Evolutionary conservation across 2,113 vertebrate genomes (phyloP).

Genomic region (Microcebus tavaratra): DNA sequence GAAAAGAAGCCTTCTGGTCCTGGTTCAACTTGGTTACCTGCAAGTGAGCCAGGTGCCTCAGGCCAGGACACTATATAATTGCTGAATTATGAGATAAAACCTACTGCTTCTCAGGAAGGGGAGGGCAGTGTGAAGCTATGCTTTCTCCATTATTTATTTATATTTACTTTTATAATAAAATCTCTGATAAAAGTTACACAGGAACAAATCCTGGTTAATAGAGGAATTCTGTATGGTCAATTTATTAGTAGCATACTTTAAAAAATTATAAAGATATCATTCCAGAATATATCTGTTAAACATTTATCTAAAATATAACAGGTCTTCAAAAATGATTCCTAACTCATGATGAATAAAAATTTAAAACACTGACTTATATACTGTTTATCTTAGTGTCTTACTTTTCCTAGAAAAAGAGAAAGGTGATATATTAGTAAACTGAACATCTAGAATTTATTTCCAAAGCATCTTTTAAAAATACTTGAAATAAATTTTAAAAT

Average conservation of each 20-base stretch:
- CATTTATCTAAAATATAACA: slow-evolving; percentile 18
- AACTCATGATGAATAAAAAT: not conserved
- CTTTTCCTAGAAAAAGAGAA: slow-evolving; percentile 38
- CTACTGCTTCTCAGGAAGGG: not conserved
- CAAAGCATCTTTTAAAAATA: not conserved
- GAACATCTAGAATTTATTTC: slow-evolving; percentile 31
- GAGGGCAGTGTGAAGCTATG: not conserved
- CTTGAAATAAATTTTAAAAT: slow-evolving; percentile 10
- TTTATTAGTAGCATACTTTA: not conserved
- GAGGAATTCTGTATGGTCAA: not conserved
- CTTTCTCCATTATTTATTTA: not conserved
- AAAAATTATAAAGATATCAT: not conserved
- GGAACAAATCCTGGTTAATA: not conserved
- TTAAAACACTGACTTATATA: not conserved
- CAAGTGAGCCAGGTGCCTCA: not conserved
- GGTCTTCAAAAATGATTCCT: slow-evolving; percentile 48
- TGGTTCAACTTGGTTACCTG: not conserved
- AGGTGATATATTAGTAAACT: not conserved
- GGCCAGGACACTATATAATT: not conserved
- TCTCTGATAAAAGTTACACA: not conserved
- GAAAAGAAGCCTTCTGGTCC: not conserved
- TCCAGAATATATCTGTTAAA: slow-evolving; percentile 21
- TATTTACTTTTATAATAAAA: not conserved
- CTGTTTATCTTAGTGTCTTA: not conserved
- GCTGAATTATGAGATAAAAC: not conserved